Base-by-base conservation (phyloP, 2,797 vertebrate genomes). In the Enoplosus armatus region DNA sequence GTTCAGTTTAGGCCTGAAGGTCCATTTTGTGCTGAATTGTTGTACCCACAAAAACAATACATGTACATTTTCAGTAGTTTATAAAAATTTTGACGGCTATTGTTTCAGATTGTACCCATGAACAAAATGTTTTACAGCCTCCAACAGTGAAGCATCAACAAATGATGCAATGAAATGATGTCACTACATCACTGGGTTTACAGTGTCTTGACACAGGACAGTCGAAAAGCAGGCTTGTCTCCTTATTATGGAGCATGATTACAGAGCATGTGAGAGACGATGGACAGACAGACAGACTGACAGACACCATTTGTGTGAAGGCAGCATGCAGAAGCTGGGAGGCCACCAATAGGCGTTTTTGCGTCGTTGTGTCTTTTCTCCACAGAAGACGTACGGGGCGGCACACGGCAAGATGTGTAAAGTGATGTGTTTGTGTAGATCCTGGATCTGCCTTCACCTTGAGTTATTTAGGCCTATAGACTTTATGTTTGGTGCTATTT, bases 141-240 rank as follows among this genome's bases (percentile, higher is more conserved):
- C 2, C 29, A 63, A 39, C 55, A 18, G 58, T 33, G 47, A 72
- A 70, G 65, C 71, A 51, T 60, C 41, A 66, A 64, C 78, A 77
- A 47, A 80, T 84, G 77, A 84, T 87, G 80, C 75, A 78, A 58
- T 53, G 55, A 64, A 75, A 45, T 72, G 75, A 89, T 79, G 84
- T 79, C 77, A 72, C 43, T 37, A 67, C 55, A 31, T 18, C 51
- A 27, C 29, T 3, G n/a, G 54, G 35, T 79, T 64, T 18, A 14
- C 56, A n/a, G 50, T 3, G 51, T 82, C 66, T 77, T n/a, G 29
- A 65, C 70, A 78, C 67, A 31, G 58, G 77, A 43, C 62, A 27
- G 50, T 58, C 71, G 65, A 73, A 77, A 63, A 55, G 43, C 60
- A 65, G 72, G 73, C 76, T 72, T 16, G 48, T 77, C 54, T 51